These are phyloP conservation scores for Zaprionus nigranus DNA, from an alignment of 1,140 invertebrate genomes.

Conservation along the genomic window DNA sequence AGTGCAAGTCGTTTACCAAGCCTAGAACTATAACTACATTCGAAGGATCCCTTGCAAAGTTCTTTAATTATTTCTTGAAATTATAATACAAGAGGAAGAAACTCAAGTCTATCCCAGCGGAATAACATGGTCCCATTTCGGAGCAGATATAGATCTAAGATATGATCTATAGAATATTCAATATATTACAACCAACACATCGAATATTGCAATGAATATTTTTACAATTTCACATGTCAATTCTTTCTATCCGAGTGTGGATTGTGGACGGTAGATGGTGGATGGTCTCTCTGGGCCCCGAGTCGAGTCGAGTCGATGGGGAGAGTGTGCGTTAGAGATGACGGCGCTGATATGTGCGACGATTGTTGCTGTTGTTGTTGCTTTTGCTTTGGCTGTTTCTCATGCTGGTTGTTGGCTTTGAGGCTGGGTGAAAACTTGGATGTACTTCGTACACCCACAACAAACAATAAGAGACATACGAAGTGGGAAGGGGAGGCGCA, in stretches of 20 bases:
- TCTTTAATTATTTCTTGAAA: no score
- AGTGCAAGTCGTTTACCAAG: not conserved
- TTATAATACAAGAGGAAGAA: not conserved
- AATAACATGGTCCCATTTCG: no score
- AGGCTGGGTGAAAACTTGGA: constrained; percentile 44
- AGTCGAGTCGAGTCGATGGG: constrained; percentile 1
- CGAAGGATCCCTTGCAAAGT: no score
- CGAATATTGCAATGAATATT: not conserved
- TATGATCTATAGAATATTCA: not conserved
- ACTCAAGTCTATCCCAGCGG: not conserved
- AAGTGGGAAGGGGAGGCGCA: not conserved
- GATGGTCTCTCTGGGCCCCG: constrained; percentile 13
- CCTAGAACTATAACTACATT: no score
- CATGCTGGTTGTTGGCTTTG: constrained; percentile 59
- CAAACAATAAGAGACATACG: constrained; percentile 26
- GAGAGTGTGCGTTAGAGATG: constrained; percentile 63
- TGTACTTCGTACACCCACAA: constrained; percentile 42
- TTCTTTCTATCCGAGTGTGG: not conserved
- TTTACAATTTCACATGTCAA: constrained; percentile 6
- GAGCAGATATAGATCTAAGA: not conserved
- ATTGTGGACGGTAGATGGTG: constrained; percentile 28
- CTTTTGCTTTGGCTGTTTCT: constrained; percentile 50
- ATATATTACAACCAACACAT: not conserved
- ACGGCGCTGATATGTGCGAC: constrained; percentile 60
- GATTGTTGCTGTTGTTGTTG: constrained; percentile 29